Evolutionary conservation across 1,140 invertebrate genomes (phyloP).

Genomic region (Achatina immaculata): DNA sequence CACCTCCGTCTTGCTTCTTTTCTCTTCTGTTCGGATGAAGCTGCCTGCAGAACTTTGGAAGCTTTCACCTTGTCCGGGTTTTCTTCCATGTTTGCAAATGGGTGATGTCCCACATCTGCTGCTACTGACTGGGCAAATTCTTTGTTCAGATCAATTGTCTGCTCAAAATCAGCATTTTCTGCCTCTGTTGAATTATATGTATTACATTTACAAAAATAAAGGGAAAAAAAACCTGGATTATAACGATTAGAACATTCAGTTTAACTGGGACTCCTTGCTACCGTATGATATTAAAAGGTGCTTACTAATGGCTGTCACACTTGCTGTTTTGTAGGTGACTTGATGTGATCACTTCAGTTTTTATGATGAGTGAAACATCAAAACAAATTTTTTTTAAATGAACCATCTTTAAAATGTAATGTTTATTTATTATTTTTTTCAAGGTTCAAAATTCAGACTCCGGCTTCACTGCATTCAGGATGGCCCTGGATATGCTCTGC

Average conservation of each 20-base stretch:
- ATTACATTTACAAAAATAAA: background rate
- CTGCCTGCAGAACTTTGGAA: conserved; percentile 55
- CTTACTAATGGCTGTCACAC: too few relatives aligned
- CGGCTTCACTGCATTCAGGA: too few relatives aligned
- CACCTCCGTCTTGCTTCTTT: conserved; percentile 32
- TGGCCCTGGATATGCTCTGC: too few relatives aligned
- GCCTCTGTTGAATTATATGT: conserved; percentile 31
- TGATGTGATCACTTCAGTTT: too few relatives aligned
- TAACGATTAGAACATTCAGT: too few relatives aligned
- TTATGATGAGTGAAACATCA: too few relatives aligned
- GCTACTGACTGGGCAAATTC: conserved; percentile 78
- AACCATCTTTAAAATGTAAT: too few relatives aligned
- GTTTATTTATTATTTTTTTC: too few relatives aligned
- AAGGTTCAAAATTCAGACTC: too few relatives aligned
- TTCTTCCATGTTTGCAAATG: conserved; percentile 88
- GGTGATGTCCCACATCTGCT: conserved; percentile 77
- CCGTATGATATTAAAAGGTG: background rate
- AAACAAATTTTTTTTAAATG: too few relatives aligned
- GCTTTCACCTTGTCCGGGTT: conserved; percentile 82
- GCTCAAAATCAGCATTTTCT: conserved; percentile 73
- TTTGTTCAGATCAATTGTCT: conserved; percentile 78
- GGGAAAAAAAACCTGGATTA: background rate
- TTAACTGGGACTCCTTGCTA: background rate
- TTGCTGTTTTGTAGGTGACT: too few relatives aligned
- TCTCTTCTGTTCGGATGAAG: conserved; percentile 21